These are phyloP conservation scores for Arctia plantaginis DNA, from an alignment of 2,888 invertebrate species.

Conservation along the genomic window DNA sequence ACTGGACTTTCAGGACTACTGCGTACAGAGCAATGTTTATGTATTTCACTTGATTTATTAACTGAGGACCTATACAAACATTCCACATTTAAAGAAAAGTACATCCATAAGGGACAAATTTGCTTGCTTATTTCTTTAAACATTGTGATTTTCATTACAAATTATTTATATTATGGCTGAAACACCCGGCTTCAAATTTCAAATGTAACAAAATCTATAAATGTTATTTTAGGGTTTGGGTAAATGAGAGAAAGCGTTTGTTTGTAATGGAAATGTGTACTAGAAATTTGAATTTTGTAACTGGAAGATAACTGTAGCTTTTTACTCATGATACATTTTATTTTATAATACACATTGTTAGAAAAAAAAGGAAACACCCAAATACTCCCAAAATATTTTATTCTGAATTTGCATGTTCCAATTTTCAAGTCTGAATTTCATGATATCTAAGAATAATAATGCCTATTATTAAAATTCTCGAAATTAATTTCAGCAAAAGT, in stretches of 20 bases:
- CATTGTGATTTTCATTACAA: not conserved
- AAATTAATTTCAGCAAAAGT: too few relatives aligned
- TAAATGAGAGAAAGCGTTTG: not conserved
- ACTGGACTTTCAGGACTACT: too few relatives aligned
- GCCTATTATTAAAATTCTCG: too few relatives aligned
- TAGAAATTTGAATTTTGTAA: constrained; percentile 5
- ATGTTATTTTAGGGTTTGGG: constrained; percentile 10
- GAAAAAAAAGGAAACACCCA: too few relatives aligned
- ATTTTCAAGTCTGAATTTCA: too few relatives aligned
- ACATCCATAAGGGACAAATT: not conserved
- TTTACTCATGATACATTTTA: not conserved
- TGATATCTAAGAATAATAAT: too few relatives aligned
- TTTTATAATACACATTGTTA: not conserved
- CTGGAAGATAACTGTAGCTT: not conserved
- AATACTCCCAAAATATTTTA: too few relatives aligned
- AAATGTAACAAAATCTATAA: constrained; percentile 11
- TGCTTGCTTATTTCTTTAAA: not conserved
- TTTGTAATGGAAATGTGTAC: constrained; percentile 7
- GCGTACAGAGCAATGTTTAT: too few relatives aligned
- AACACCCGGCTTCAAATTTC: constrained; percentile 16
- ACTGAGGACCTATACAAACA: too few relatives aligned
- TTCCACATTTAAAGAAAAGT: not conserved
- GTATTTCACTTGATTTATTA: too few relatives aligned
- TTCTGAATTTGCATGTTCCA: too few relatives aligned
- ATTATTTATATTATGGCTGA: not conserved